Base-by-base conservation (phyloP, 2,113 vertebrate species). In the Campylorhamphus procurvoides region DNA sequence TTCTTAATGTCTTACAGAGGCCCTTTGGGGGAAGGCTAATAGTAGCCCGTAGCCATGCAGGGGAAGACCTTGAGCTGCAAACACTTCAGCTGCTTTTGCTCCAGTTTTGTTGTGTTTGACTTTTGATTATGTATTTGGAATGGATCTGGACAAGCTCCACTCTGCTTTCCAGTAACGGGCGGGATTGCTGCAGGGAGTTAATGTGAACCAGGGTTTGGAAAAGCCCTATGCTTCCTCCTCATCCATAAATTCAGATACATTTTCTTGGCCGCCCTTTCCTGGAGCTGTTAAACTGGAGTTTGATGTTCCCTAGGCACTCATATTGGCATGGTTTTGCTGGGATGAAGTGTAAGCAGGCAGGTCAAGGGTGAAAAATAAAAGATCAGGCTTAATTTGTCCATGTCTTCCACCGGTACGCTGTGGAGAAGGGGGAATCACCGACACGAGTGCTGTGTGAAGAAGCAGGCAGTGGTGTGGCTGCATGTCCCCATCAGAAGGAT, bases 151-250 rank as follows among this genome's bases (percentile, higher is more conserved):
- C 58, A 81, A 35, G 66, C 73, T 95, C 80, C 56, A 29, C 83
- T 90, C 75, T 84, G 73, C 90, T 90, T 93, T 92, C 94, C 96
- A 96, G 76, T 75, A 96, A 94, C 87, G 67, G 81, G 83, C 3
- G 3, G 93, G 87, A 96, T 78, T 92, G 76, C 86, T 95, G 81
- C 74, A 82, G 91, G 89, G 55, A 81, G 25, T 84, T 96, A 92
- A 89, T 92, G 74, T 64, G 73, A 95, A 92, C 81, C 87, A 95
- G 90, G 42, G 60, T 84, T 82, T 92, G 84, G 85, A 91, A 95
- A 89, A 89, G 64, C 72, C 78, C 71, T 87, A 6, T 58, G 44
- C 73, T 94, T 94, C 64, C 64, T 90, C 69, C 72, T 73, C 37
- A 42, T 89, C 93, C 76, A 84, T 94, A 94, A 93, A 90, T 84